These are phyloP conservation scores for Ciconia stormi DNA, from an alignment of 2,113 vertebrate species.

Conservation along the genomic window DNA sequence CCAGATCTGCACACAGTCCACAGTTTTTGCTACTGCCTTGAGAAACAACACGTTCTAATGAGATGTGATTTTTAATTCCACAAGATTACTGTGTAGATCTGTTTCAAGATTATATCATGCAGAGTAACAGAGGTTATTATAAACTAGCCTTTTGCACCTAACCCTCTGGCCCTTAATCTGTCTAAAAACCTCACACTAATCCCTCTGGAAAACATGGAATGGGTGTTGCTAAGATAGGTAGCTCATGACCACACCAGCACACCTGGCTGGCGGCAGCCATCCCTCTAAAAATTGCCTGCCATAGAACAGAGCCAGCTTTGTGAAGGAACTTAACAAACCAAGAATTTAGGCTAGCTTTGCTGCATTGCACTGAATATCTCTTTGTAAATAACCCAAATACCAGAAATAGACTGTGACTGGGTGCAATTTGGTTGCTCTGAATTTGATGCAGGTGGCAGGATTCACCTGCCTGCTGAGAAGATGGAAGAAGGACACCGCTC, in stretches of 20 bases:
- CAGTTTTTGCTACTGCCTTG: background rate
- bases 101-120: background rate
- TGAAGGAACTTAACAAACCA: background rate
- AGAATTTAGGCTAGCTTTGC: background rate
- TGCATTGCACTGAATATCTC: background rate
- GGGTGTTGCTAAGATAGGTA: background rate
- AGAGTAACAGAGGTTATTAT: background rate
- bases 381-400: slow-evolving; percentile 15
- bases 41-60: background rate
- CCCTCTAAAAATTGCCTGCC: background rate
- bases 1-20: background rate
- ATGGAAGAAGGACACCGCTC: rapidly evolving
- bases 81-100: background rate
- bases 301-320: background rate
- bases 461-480: background rate
- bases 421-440: background rate
- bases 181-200: background rate
- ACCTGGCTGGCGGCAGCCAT: background rate
- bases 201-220: background rate
- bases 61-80: background rate
- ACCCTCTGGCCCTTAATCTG: background rate
- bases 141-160: background rate
- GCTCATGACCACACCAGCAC: background rate
- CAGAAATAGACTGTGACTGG: background rate
- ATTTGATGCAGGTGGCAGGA: background rate